Evolutionary conservation across 2,888 invertebrate species (phyloP).

Genomic region (Oegoconia quadripuncta): DNA sequence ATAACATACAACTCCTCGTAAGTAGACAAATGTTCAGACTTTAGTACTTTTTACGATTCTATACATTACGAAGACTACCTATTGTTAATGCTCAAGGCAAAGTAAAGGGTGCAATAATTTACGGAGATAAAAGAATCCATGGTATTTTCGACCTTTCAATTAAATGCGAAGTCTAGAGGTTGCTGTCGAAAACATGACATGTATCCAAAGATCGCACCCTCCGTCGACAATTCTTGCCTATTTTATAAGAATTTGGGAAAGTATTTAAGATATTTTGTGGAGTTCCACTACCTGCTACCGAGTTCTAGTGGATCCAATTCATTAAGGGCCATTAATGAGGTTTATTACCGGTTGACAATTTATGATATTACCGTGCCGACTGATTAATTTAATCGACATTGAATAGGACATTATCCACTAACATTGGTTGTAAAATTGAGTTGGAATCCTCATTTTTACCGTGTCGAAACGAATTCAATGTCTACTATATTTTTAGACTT

Average conservation of each 20-base stretch:
- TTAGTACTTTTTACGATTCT: slow-evolving; percentile 16
- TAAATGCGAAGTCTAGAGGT: slow-evolving; percentile 53
- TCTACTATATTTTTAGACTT: background rate
- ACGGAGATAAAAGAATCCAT: slow-evolving; percentile 24
- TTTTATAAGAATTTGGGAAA: slow-evolving; percentile 51
- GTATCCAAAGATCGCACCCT: slow-evolving; percentile 32
- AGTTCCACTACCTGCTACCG: slow-evolving; percentile 61
- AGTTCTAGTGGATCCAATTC: slow-evolving; percentile 52
- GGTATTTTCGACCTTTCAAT: slow-evolving; percentile 44
- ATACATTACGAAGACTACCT: slow-evolving; percentile 1
- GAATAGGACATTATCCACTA: slow-evolving; percentile 45
- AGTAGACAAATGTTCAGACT: slow-evolving; percentile 26
- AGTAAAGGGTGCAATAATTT: slow-evolving; percentile 7
- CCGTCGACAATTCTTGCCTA: slow-evolving; percentile 49
- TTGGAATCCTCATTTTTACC: slow-evolving; percentile 32
- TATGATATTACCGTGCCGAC: slow-evolving; percentile 44
- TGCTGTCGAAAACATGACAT: slow-evolving; percentile 27
- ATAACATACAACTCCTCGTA: slow-evolving; percentile 2
- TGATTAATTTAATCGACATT: slow-evolving; percentile 67
- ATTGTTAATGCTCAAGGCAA: no score
- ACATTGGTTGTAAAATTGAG: slow-evolving; percentile 28
- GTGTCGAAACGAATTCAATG: slow-evolving; percentile 18
- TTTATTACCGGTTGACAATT: slow-evolving; percentile 61
- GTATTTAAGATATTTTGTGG: slow-evolving; percentile 48
- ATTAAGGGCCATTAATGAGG: slow-evolving; percentile 66